phyloP scores from a whole-genome alignment of 2,888 invertebrate species.

The Barypeithes pellucidus region DNA sequence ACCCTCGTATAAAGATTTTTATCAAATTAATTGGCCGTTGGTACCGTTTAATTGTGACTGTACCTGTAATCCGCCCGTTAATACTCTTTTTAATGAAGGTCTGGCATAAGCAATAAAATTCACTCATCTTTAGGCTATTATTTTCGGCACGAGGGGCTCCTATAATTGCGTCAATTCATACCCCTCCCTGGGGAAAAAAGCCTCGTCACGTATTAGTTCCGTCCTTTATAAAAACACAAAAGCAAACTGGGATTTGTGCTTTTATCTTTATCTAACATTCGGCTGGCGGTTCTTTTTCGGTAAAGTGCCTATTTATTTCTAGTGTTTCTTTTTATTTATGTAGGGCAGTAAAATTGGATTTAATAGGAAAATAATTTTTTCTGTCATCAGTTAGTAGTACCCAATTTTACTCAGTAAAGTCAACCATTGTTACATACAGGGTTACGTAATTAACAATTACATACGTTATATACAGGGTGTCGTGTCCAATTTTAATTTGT shows the following conservation, averaged over 20 bases:
- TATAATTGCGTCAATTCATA: slow-evolving; percentile 61
- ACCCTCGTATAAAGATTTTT: slow-evolving; percentile 1
- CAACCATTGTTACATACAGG: too few relatives aligned
- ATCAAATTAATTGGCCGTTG: slow-evolving; percentile 12
- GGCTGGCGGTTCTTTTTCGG: slow-evolving; percentile 27
- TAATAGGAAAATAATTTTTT: slow-evolving; percentile 23
- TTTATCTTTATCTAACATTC: slow-evolving; percentile 40
- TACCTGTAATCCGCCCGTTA: slow-evolving; percentile 48
- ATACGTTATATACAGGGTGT: too few relatives aligned
- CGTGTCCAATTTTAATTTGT: too few relatives aligned
- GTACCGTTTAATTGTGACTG: slow-evolving; percentile 10
- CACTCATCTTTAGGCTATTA: slow-evolving; percentile 58
- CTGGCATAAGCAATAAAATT: slow-evolving; percentile 57
- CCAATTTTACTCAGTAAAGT: too few relatives aligned
- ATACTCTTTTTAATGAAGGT: slow-evolving; percentile 55
- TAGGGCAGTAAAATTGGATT: slow-evolving; percentile 11
- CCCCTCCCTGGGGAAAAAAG: slow-evolving; percentile 58
- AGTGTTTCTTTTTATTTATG: slow-evolving; percentile 22
- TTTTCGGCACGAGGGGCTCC: slow-evolving; percentile 57
- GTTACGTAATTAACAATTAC: too few relatives aligned
- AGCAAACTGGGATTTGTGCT: slow-evolving; percentile 53
- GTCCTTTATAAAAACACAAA: slow-evolving; percentile 58
- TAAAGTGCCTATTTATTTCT: slow-evolving; percentile 33
- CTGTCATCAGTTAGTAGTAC: too few relatives aligned
- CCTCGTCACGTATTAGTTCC: slow-evolving; percentile 60